These are phyloP conservation scores for Rhamnusium bicolor DNA, from an alignment of 2,888 invertebrate species.

Conservation along the genomic window DNA sequence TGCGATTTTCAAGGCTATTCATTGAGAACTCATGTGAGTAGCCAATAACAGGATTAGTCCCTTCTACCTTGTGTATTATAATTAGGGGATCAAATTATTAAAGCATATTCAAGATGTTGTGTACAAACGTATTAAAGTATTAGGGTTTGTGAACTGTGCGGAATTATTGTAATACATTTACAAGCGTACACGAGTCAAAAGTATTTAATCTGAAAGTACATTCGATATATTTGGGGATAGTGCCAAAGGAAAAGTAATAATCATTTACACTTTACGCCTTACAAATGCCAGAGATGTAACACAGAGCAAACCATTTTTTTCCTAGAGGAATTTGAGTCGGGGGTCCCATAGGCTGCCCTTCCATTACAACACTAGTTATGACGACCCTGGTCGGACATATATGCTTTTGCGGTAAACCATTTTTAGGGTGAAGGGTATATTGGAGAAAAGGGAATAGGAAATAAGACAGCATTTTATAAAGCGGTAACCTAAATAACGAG, in stretches of 20 bases:
- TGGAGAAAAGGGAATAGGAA: conserved; percentile 26
- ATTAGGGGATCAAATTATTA: no score
- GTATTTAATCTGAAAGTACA: no score
- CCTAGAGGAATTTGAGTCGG: neutral
- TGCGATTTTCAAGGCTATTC: no score
- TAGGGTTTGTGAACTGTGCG: no score
- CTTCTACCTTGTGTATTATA: no score
- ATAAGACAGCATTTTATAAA: conserved; percentile 48
- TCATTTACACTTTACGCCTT: neutral
- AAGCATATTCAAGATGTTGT: no score
- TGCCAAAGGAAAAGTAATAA: neutral
- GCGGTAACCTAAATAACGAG: conserved; percentile 46
- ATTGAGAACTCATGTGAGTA: no score
- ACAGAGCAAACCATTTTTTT: conserved; percentile 1
- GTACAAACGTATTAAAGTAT: no score
- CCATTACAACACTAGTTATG: conserved; percentile 19
- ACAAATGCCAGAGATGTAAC: neutral
- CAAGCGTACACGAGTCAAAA: no score
- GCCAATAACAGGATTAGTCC: no score
- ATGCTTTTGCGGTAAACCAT: conserved; percentile 29
- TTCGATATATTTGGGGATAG: neutral
- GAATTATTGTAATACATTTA: no score
- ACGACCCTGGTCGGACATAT: conserved; percentile 20
- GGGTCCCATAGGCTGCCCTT: neutral
- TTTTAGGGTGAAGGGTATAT: conserved; percentile 29